These are phyloP conservation scores for Acrocephalus kingi DNA, from an alignment of 2,113 vertebrate species.

Conservation along the genomic window DNA sequence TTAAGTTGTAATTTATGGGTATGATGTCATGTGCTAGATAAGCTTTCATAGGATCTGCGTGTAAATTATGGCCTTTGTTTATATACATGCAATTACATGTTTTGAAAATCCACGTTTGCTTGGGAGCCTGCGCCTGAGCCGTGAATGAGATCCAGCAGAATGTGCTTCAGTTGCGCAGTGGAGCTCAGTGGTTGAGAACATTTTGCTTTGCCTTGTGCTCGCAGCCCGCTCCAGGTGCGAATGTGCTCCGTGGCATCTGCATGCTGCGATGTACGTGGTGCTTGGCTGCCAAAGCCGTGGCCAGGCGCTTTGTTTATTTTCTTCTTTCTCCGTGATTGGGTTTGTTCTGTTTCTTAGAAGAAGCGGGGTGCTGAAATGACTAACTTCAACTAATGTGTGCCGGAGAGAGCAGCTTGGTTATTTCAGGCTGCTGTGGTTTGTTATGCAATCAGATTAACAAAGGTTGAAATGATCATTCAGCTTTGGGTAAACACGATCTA, in stretches of 20 bases:
- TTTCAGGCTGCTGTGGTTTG: slow-evolving; percentile 20
- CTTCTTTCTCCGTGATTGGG: neutral
- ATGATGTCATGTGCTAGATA: slow-evolving; percentile 28
- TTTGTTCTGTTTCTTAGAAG: neutral
- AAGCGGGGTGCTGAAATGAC: neutral
- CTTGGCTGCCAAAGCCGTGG: neutral
- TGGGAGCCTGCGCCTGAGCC: slow-evolving; percentile 16
- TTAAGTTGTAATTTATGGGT: slow-evolving; percentile 40
- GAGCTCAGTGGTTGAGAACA: neutral
- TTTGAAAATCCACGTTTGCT: slow-evolving; percentile 34
- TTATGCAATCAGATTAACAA: slow-evolving; percentile 52
- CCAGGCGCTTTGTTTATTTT: neutral
- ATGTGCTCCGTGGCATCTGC: neutral
- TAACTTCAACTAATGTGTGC: neutral
- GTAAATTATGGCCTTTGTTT: slow-evolving; percentile 60
- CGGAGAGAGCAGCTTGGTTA: neutral
- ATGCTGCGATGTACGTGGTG: accelerated
- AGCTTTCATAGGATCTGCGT: slow-evolving; percentile 43
- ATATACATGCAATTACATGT: slow-evolving; percentile 53
- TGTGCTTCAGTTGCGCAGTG: slow-evolving; percentile 38
- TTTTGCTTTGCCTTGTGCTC: neutral
- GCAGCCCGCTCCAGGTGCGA: neutral
- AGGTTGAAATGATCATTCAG: slow-evolving; percentile 43
- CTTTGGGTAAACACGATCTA: neutral
- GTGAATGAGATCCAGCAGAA: slow-evolving; percentile 48